Conservation (phyloP, 2,888 invertebrate species). For the Conistra vaccinii region DNA sequence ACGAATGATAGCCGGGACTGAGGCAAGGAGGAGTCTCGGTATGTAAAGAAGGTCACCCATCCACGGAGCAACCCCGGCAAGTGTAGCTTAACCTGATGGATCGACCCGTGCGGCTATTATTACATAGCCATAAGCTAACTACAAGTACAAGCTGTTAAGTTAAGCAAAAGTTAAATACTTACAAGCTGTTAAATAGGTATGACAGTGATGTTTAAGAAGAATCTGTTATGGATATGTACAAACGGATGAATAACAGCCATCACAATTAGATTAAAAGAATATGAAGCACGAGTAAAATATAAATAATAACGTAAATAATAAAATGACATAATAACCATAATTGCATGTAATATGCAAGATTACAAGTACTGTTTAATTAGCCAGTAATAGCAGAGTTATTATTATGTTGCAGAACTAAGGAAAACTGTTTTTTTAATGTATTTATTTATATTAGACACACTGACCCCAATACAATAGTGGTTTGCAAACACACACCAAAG, state of each 20-base stretch:
- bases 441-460: too few species aligned
- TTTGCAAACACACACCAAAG: too few species aligned
- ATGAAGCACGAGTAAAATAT: background rate
- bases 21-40: too few species aligned
- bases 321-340: background rate
- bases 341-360: background rate
- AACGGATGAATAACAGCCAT: background rate
- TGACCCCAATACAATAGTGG: too few species aligned
- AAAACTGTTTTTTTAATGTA: conserved; percentile 8
- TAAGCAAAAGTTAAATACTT: background rate
- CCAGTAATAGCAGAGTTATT: background rate
- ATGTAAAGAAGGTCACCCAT: too few species aligned
- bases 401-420: background rate
- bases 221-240: background rate
- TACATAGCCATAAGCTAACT: too few species aligned
- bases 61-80: too few species aligned
- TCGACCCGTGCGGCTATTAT: too few species aligned
- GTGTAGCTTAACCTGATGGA: too few species aligned
- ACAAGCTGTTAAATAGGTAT: background rate
- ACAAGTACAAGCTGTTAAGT: too few species aligned
- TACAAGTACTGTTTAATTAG: conserved; percentile 1
- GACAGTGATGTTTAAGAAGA: background rate
- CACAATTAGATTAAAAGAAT: background rate
- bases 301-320: background rate
- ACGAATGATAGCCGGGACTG: too few species aligned